Base-by-base conservation (phyloP, 2,888 invertebrate species). In the Baccha elongata region DNA sequence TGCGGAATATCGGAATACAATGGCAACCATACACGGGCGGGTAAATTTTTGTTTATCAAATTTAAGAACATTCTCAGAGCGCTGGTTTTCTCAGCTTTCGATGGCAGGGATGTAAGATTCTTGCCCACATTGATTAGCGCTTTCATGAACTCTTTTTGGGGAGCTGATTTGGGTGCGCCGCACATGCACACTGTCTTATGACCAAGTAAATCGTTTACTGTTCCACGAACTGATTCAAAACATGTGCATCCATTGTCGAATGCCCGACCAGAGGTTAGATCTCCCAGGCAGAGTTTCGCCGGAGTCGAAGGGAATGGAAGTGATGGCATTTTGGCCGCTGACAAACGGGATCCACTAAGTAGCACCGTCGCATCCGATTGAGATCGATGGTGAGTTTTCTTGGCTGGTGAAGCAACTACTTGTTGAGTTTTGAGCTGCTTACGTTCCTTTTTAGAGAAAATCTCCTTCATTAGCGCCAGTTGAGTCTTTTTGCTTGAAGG, bases 1-100 rank as follows among this genome's bases (percentile, higher is more conserved):
- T 99, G 99, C 60, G 97, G 95, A 87, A 93, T 92, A 86, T 94
- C 93, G 86, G 95, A 95, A 90, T 97, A 95, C 52, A 99, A 93
- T 11, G 99, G 99, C 86, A 99, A 93, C 99, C 99, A 99, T 80
- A 99, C 99, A 75, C 98, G 92, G 10, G 99, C 99, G 11, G 99
- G 99, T 80, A 99, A 93, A 92, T 99, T 99, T 86, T 99, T 93
- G 92, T 99, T 99, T 75, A 99, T 92, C 86, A 97, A 93, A 85
- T 96, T 97, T 86, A 99, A 93, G 91, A 99, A 99, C 71, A 98
- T 98, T 85, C 98, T 94, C 86, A 99, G 92, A 86, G 97, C 94
- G 84, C 97, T 97, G 85, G 96, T 98, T 91, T 98, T 96, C 85
- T 96, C 95, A 90, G 99, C 98, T 91, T 97, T 97, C 60, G 95